Conservation (phyloP, 1,140 invertebrate species). For the Limonius californicus region DNA sequence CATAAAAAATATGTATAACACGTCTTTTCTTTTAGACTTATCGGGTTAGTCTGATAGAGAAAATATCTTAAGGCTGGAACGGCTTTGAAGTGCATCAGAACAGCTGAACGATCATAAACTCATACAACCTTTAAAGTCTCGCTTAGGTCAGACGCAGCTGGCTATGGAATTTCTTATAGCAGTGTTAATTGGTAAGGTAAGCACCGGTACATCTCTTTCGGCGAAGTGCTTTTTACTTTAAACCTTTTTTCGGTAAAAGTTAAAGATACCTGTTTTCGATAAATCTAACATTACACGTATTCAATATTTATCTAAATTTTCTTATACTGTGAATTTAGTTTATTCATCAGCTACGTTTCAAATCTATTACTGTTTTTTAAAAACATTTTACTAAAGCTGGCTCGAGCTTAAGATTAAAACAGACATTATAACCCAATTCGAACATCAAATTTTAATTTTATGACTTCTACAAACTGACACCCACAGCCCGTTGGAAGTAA, state of each 20-base stretch:
- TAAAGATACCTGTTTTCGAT: no score
- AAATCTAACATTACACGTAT: no score
- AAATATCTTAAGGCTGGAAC: conserved; percentile 23
- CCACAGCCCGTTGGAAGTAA: no score
- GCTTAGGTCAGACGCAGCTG: conserved; percentile 29
- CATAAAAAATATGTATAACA: conserved; percentile 14
- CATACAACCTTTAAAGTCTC: conserved; percentile 16
- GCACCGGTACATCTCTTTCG: conserved; percentile 38
- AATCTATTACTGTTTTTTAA: no score
- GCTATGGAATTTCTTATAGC: conserved; percentile 43
- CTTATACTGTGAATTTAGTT: no score
- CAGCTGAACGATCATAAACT: conserved; percentile 28
- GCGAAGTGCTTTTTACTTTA: conserved; percentile 23
- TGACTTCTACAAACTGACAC: no score
- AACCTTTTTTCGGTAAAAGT: neutral
- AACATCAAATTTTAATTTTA: no score
- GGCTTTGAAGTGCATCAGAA: conserved; percentile 22
- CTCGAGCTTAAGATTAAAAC: no score
- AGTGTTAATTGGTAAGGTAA: conserved; percentile 42
- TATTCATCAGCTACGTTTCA: no score
- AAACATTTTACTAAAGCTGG: no score
- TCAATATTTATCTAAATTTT: no score
- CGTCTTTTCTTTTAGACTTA: conserved; percentile 29
- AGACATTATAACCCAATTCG: no score
- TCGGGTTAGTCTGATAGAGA: conserved; percentile 27